phyloP scores from a whole-genome alignment of 2,113 vertebrate species.

The Xenopus laevis region DNA sequence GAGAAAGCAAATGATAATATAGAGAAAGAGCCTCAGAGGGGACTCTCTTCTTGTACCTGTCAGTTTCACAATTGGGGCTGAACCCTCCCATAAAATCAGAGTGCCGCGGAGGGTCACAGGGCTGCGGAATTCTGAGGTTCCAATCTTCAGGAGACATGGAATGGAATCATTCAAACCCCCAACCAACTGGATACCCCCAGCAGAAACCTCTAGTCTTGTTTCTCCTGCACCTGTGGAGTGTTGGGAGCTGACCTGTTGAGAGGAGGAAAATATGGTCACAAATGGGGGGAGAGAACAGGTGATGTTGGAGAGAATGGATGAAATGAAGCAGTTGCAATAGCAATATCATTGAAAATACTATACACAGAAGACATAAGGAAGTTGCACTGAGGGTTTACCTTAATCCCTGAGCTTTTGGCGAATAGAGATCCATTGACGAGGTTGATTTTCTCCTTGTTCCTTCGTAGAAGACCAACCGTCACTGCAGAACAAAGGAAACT shows the following conservation, averaged over 20 bases:
- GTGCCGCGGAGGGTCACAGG: conserved; percentile 14
- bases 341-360: no score
- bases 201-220: neutral
- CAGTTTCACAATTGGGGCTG: neutral
- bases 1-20: neutral
- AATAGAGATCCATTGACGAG: conserved; percentile 17
- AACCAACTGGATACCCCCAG: neutral
- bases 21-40: no score
- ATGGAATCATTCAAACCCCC: neutral
- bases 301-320: neutral
- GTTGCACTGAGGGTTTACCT: neutral
- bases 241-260: neutral
- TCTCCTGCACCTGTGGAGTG: neutral
- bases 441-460: conserved; percentile 14
- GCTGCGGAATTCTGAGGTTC: conserved; percentile 5
- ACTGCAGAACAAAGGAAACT: conserved; percentile 20
- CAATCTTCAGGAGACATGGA: conserved; percentile 4
- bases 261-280: neutral
- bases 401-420: conserved; percentile 6
- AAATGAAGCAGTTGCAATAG: neutral
- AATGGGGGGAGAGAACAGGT: neutral
- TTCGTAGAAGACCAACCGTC: conserved; percentile 16
- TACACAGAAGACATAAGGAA: neutral
- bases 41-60: neutral
- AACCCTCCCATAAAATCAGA: neutral